Conservation (phyloP, 2,797 vertebrate genomes). For the Chaetophractus vellerosus region DNA sequence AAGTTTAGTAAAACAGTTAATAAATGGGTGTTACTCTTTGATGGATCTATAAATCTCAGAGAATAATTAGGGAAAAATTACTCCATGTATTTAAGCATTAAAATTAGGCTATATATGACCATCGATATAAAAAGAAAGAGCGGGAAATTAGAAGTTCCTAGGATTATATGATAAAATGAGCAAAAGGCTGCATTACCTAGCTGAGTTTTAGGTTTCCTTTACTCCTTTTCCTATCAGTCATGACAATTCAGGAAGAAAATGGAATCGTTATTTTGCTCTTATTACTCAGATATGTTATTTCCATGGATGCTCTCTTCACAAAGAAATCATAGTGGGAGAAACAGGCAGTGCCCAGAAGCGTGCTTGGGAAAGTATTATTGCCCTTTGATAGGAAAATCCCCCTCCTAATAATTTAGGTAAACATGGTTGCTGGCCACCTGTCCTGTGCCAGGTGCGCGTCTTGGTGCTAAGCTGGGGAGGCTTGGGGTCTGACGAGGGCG, state of each 20-base stretch:
- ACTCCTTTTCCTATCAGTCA: not conserved
- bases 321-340: not conserved
- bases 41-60: not conserved
- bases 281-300: not conserved
- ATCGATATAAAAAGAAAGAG: not conserved
- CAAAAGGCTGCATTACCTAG: not conserved
- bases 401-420: not conserved
- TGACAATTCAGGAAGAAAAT: not conserved
- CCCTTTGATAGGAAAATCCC: not conserved
- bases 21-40: not conserved
- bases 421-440: not conserved
- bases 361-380: not conserved
- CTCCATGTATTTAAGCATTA: not conserved
- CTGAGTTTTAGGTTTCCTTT: not conserved
- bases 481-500: not conserved
- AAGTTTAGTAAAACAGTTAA: not conserved
- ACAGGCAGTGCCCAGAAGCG: not conserved
- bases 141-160: not conserved
- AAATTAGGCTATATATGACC: not conserved
- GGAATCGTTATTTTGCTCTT: not conserved
- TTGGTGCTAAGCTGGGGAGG: not conserved
- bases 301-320: not conserved
- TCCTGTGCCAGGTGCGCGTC: not conserved
- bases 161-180: not conserved
- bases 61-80: conserved; percentile 45